These are phyloP conservation scores for Cyclophora albipunctata DNA, from an alignment of 2,888 invertebrate genomes.

Conservation along the genomic window DNA sequence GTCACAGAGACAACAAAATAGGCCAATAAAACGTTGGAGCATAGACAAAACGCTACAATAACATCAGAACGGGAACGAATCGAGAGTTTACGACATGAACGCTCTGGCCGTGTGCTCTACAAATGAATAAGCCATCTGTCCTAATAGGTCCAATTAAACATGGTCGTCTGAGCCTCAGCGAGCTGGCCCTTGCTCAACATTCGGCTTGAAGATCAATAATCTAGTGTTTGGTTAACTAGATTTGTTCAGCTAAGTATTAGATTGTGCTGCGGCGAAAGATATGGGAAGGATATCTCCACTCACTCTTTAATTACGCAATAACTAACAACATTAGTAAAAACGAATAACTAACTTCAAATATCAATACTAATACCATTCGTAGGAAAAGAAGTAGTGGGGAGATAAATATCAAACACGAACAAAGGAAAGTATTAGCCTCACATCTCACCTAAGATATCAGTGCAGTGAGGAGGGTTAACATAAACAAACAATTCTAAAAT, in stretches of 20 bases:
- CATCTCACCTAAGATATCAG: too few species aligned
- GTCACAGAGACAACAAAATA: conserved; percentile 64
- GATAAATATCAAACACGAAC: too few species aligned
- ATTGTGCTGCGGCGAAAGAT: too few species aligned
- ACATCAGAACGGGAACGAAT: conserved; percentile 74
- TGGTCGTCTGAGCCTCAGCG: conserved; percentile 48
- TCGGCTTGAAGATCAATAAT: conserved; percentile 50
- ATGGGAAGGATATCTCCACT: too few species aligned
- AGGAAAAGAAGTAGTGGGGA: too few species aligned
- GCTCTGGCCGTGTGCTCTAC: conserved; percentile 73
- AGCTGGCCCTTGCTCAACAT: conserved; percentile 42
- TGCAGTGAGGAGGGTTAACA: too few species aligned
- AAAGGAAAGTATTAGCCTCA: too few species aligned
- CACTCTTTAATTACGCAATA: too few species aligned
- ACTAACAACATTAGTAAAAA: too few species aligned
- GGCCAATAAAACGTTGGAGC: conserved; percentile 68
- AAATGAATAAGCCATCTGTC: conserved; percentile 76
- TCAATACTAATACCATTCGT: too few species aligned
- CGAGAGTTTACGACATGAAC: conserved; percentile 72
- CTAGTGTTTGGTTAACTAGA: conserved; percentile 23
- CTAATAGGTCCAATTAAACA: conserved; percentile 74
- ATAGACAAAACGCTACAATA: conserved; percentile 76
- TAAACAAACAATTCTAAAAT: too few species aligned
- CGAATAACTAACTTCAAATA: too few species aligned
- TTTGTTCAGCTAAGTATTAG: conserved; percentile 1